Conservation (phyloP, 1,140 invertebrate species). For the Magallana gigas region DNA sequence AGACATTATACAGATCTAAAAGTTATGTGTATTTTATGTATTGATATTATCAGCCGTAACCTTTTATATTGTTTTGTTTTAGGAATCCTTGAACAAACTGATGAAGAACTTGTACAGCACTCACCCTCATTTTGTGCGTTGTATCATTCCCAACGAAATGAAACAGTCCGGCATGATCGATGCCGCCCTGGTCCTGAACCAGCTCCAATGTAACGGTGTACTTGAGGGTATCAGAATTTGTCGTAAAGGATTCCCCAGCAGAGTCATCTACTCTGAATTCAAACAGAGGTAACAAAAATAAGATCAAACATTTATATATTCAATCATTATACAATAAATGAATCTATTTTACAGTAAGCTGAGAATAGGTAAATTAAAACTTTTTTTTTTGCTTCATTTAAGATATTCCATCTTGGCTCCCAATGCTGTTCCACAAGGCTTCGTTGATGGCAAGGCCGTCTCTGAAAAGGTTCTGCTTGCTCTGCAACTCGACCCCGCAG, state of each 20-base stretch:
- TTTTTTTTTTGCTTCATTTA: not conserved
- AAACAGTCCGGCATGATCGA: slow-evolving; percentile 89
- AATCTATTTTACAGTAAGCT: no score
- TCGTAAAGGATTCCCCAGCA: slow-evolving; percentile 99
- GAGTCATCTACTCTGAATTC: slow-evolving; percentile 99
- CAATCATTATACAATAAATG: not conserved
- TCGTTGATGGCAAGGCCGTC: slow-evolving; percentile 88
- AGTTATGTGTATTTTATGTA: no score
- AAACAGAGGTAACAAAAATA: slow-evolving; percentile 87
- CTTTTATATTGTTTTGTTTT: not conserved
- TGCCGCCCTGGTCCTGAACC: slow-evolving; percentile 96
- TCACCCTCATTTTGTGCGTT: slow-evolving; percentile 99
- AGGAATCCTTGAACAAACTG: slow-evolving; percentile 80
- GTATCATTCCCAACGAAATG: slow-evolving; percentile 99
- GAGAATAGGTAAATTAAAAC: no score
- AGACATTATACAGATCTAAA: no score
- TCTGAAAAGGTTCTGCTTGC: slow-evolving; percentile 89
- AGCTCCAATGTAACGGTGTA: slow-evolving; percentile 99
- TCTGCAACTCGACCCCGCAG: slow-evolving; percentile 89
- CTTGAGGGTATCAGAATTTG: slow-evolving; percentile 99
- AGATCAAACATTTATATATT: not conserved
- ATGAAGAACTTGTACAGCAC: slow-evolving; percentile 97
- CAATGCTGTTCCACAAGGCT: slow-evolving; percentile 86
- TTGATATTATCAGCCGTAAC: no score
- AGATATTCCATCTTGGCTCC: slow-evolving; percentile 98